These are phyloP conservation scores for Lasioglossum calceatum DNA, from an alignment of 2,888 invertebrate genomes.

Conservation along the genomic window DNA sequence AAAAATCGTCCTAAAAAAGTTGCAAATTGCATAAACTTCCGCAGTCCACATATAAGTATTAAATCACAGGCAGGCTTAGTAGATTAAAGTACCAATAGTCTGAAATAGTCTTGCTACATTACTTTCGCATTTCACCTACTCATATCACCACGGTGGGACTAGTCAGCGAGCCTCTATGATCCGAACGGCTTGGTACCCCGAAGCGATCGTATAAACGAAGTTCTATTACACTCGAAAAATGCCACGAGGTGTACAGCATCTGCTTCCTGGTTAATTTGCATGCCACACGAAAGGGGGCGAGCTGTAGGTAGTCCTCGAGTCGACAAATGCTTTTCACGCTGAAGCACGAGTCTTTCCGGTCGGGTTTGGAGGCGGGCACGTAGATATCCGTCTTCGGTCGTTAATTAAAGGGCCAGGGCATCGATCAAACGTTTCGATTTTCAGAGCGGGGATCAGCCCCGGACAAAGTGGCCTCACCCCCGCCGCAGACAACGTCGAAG, in stretches of 20 bases:
- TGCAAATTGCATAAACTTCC: too few species aligned
- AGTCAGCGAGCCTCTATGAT: not conserved
- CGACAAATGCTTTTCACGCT: not conserved
- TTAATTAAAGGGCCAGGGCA: constrained; percentile 25
- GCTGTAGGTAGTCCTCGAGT: not conserved
- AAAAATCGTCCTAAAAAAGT: too few species aligned
- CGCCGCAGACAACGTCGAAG: not conserved
- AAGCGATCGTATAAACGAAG: not conserved
- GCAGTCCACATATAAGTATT: too few species aligned
- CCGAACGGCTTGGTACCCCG: not conserved
- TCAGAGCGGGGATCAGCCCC: not conserved
- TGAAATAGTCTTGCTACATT: too few species aligned
- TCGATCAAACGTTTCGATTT: constrained; percentile 23
- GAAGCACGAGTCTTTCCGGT: not conserved
- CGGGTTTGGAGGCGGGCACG: not conserved
- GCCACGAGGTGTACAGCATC: not conserved
- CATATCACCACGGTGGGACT: too few species aligned
- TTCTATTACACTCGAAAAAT: not conserved
- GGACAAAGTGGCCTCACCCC: constrained; percentile 10
- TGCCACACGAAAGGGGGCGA: not conserved
- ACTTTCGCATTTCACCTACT: too few species aligned
- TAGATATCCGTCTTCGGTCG: constrained; percentile 11
- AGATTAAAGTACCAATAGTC: too few species aligned
- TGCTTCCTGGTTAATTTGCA: not conserved
- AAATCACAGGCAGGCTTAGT: too few species aligned